Evolutionary conservation across 2,888 invertebrate species (phyloP).

Genomic region (Myopa tessellatipennis): DNA sequence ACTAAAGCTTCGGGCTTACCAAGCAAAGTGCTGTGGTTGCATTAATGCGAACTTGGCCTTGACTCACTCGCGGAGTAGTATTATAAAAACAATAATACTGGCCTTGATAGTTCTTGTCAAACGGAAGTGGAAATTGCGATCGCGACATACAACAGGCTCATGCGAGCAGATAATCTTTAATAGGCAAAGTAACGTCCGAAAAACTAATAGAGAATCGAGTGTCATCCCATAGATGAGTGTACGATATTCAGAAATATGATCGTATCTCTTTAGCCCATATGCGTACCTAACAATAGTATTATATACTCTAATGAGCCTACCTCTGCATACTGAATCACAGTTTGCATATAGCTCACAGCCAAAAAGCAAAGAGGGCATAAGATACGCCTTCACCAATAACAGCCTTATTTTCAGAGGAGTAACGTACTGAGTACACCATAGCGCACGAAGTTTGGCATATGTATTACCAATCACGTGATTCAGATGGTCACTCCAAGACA

Average conservation of each 20-base stretch:
- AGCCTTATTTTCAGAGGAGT: conserved; percentile 13
- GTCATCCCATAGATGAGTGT: no score
- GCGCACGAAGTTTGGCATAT: conserved; percentile 3
- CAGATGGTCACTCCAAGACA: background rate
- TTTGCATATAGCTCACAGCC: conserved; percentile 23
- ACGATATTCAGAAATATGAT: conserved; percentile 9
- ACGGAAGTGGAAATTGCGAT: no score
- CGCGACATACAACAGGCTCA: no score
- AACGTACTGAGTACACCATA: conserved; percentile 7
- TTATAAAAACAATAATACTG: no score
- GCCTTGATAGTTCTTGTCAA: no score
- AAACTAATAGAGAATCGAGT: no score
- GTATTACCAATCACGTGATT: background rate
- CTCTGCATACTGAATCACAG: background rate
- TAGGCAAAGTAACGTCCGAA: no score
- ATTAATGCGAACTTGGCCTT: no score
- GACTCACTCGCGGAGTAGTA: no score
- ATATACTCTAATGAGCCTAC: conserved; percentile 4
- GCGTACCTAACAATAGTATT: conserved; percentile 20
- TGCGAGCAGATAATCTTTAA: no score
- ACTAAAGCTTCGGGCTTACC: no score
- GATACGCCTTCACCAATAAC: conserved; percentile 17
- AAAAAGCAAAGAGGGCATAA: conserved; percentile 15
- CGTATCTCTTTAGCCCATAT: background rate
- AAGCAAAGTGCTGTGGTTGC: no score